Base-by-base conservation (phyloP, 2,113 vertebrate species). In the Mola mola region DNA sequence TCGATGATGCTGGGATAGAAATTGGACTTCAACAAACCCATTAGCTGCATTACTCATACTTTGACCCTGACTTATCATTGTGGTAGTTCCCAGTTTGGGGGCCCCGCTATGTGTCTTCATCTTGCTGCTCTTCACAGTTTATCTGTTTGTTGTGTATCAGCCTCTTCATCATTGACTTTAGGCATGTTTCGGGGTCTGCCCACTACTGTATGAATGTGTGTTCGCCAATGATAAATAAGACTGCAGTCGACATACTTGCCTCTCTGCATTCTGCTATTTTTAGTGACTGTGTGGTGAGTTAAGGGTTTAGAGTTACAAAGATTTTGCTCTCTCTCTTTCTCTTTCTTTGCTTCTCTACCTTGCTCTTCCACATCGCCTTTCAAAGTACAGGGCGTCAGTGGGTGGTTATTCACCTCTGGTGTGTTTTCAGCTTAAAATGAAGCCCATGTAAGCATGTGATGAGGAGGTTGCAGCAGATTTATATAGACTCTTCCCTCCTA, bases 291-390 rank as follows among this genome's bases (percentile, higher is more conserved):
- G 56, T 47, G 59, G 64, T 58, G 76, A 70, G 74, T 55, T 56
- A 19, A 71, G 29, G 70, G 82, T 91, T 85, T 91, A 89, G 81
- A 89, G 88, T 92, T 90, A 88, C 87, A 83, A 65, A 75, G 72
- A 75, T 77, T 63, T 52, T 6, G 21, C 52, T 43, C 65, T 64
- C 62, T 13, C 52, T 57, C 59, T 75, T 43, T 46, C 48, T 73
- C 46, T 60, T 21, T 47, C 64, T 73, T 46, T 73, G 6, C 66
- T 46, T 31, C 36, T 61, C 60, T 40, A 15, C 46, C n/a, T 51
- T 19, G 10, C 17, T 36, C 43, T n/a, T 4, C 53, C 38, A 49
- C 40, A 11, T 24, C 8, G 1, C 9, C 43, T 34, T 4, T 26
- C 42, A 20, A 10, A 21, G 36, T 11, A 20, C 36, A 33, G 22